These are phyloP conservation scores for Scomberomorus guttatus DNA, from an alignment of 2,797 vertebrate genomes.

Conservation along the genomic window DNA sequence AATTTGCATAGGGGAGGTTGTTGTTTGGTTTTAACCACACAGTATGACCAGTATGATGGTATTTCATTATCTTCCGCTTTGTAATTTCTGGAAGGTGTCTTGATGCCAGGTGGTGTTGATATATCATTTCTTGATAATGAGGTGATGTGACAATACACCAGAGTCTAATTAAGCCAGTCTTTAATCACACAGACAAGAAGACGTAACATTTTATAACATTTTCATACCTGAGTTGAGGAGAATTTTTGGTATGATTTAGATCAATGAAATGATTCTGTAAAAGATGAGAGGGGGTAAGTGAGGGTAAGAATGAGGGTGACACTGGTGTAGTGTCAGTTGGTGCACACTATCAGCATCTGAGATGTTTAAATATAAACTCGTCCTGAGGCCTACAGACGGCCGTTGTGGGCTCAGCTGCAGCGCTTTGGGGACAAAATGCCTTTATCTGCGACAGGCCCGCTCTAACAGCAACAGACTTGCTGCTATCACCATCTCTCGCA, in stretches of 20 bases:
- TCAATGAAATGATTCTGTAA: background rate
- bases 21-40: no score
- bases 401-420: slow-evolving; percentile 63
- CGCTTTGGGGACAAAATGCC: slow-evolving; percentile 52
- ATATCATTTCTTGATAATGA: no score
- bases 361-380: slow-evolving; percentile 64
- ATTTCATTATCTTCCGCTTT: no score
- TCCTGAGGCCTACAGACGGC: slow-evolving; percentile 50
- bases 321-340: slow-evolving; percentile 24
- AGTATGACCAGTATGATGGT: no score
- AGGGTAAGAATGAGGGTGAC: slow-evolving; percentile 19
- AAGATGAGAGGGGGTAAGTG: background rate
- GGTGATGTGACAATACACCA: no score
- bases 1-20: no score
- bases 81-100: no score
- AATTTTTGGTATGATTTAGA: background rate
- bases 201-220: no score
- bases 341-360: slow-evolving; percentile 27
- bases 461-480: slow-evolving; percentile 24
- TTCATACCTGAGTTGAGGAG: background rate
- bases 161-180: no score
- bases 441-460: slow-evolving; percentile 31
- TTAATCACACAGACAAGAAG: no score
- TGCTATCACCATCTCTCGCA: background rate
- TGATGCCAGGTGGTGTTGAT: no score